Evolutionary conservation across 2,797 vertebrate species (phyloP).

Genomic region (Scolopax bukidnonensis): DNA sequence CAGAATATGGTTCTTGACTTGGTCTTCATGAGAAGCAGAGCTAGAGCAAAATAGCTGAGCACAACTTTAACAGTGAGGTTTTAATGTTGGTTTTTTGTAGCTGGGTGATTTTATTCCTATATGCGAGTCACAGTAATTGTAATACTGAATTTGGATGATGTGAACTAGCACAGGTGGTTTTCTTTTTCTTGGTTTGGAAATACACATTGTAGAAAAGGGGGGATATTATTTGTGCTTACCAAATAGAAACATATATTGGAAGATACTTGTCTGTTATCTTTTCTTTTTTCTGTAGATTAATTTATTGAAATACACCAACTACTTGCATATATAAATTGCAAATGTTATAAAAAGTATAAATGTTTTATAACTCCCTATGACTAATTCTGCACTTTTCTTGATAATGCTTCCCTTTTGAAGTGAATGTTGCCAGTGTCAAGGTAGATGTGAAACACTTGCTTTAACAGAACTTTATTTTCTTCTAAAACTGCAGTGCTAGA

Average conservation of each 20-base stretch:
- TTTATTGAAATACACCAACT: neutral
- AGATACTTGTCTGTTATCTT: neutral
- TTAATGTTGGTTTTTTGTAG: neutral
- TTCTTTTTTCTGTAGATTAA: neutral
- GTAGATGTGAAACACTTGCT: neutral
- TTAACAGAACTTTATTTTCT: neutral
- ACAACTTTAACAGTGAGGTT: neutral
- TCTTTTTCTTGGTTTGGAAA: neutral
- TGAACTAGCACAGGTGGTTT: neutral
- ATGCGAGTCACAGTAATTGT: neutral
- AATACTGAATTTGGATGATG: neutral
- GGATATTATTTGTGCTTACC: neutral
- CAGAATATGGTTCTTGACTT: neutral
- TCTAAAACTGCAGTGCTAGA: neutral
- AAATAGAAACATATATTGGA: neutral
- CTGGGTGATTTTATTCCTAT: neutral
- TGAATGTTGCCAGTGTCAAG: neutral
- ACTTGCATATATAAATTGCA: neutral
- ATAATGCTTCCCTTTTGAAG: neutral
- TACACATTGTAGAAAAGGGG: neutral
- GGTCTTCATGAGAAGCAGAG: neutral
- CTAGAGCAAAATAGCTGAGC: neutral
- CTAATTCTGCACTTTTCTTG: neutral
- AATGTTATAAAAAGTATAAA: neutral
- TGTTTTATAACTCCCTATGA: neutral